phyloP scores from a whole-genome alignment of 2,113 vertebrate species.

The Rhinoderma darwinii region DNA sequence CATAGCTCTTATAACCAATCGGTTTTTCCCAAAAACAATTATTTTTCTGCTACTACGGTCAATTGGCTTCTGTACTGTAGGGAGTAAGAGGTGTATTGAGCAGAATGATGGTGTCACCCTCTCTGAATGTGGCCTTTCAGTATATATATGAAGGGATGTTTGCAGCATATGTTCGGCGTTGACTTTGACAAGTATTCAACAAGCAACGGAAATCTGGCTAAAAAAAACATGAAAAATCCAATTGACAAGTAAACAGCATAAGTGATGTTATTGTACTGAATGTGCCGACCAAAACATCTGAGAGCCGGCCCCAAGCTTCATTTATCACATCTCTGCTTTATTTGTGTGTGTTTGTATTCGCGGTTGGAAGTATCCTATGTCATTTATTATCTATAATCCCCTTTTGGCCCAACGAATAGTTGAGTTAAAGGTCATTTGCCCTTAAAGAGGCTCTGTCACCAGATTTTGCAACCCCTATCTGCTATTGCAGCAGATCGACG shows the following conservation, averaged over 20 bases:
- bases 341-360: neutral
- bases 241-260: conserved; percentile 11
- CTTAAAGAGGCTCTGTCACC: too few relatives aligned
- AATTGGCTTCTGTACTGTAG: neutral
- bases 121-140: conserved; percentile 3
- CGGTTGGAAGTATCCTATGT: neutral
- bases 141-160: neutral
- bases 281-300: neutral
- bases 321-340: neutral
- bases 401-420: neutral
- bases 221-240: neutral
- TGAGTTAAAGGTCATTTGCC: too few relatives aligned
- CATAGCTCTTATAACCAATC: neutral
- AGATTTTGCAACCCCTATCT: too few relatives aligned
- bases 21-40: conserved; percentile 1
- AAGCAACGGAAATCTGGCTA: neutral
- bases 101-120: neutral
- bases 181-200: conserved; percentile 17
- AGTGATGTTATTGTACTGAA: neutral
- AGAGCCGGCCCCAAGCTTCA: neutral
- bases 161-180: conserved; percentile 10
- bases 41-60: neutral
- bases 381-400: neutral
- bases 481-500: too few relatives aligned
- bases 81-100: neutral